Conservation (phyloP, 2,888 invertebrate genomes). For the Emesis russula region DNA sequence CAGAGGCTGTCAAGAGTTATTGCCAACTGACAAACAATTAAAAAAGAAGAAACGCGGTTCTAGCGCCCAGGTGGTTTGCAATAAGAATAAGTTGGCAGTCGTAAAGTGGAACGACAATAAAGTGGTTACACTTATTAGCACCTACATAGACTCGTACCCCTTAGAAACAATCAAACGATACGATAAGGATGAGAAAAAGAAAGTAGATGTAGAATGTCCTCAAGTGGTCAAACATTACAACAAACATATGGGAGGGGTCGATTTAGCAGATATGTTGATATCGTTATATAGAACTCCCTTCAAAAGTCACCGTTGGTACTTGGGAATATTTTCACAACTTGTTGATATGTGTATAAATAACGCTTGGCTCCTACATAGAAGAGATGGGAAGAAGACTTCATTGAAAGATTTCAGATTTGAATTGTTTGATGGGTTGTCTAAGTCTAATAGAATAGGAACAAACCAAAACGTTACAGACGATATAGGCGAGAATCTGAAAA, state of each 20-base stretch:
- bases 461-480: constrained; percentile 36
- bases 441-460: constrained; percentile 32
- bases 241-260: constrained; percentile 8
- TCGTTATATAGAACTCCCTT: constrained; percentile 36
- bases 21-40: constrained; percentile 56
- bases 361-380: constrained; percentile 39
- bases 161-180: constrained; percentile 42
- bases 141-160: not conserved
- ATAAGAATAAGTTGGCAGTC: constrained; percentile 69
- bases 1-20: constrained; percentile 56
- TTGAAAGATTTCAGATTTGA: constrained; percentile 46
- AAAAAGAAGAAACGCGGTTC: constrained; percentile 63
- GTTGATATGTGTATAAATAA: constrained; percentile 23
- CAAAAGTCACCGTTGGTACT: constrained; percentile 54
- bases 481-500: constrained; percentile 45
- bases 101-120: constrained; percentile 60
- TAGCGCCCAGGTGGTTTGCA: constrained; percentile 55
- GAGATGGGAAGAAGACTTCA: constrained; percentile 36
- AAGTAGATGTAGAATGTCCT: constrained; percentile 32
- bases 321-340: constrained; percentile 48
- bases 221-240: constrained; percentile 25
- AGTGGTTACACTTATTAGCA: not conserved
- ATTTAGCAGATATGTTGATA: constrained; percentile 11
- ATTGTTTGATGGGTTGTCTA: constrained; percentile 41
- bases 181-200: constrained; percentile 31